Evolutionary conservation across 2,113 vertebrate genomes (phyloP).

Genomic region (Syngnathus typhle): DNA sequence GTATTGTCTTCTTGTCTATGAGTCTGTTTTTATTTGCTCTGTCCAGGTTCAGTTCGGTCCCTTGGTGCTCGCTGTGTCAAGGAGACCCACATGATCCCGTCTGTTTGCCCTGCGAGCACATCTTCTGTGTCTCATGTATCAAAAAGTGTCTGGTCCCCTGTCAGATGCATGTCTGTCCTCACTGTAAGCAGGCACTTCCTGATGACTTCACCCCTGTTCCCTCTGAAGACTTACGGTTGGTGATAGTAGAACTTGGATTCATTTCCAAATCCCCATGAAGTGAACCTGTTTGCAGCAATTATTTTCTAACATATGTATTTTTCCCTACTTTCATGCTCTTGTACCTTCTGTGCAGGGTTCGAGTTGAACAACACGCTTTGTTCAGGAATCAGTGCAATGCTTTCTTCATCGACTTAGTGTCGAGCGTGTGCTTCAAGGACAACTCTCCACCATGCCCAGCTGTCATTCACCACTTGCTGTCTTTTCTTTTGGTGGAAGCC

Average conservation of each 20-base stretch:
- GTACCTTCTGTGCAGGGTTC: conserved; percentile 20
- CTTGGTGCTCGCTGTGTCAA: conserved; percentile 74
- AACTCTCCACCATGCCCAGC: conserved; percentile 73
- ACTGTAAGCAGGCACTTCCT: conserved; percentile 57
- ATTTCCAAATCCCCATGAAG: no score
- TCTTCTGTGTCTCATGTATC: conserved; percentile 79
- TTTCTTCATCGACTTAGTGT: conserved; percentile 90
- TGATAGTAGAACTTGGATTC: neutral
- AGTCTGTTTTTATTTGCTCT: neutral
- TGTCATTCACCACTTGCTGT: conserved; percentile 76
- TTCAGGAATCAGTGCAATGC: conserved; percentile 84
- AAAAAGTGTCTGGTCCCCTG: conserved; percentile 63
- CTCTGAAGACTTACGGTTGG: conserved; percentile 73
- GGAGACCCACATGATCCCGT: conserved; percentile 75
- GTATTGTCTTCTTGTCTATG: neutral
- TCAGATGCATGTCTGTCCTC: conserved; percentile 76
- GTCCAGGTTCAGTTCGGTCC: conserved; percentile 66
- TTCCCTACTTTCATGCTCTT: neutral
- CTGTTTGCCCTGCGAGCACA: conserved; percentile 77
- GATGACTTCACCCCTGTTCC: conserved; percentile 58
- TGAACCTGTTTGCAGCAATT: no score
- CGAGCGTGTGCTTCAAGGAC: conserved; percentile 89
- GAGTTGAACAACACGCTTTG: conserved; percentile 63
- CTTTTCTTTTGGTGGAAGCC: conserved; percentile 76
- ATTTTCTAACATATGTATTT: no score